A percentile compares a stretch with the other conserved stretches of the same genome.
These are phyloP conservation scores for Microctenopoma lineatum DNA, from an alignment of 2,797 vertebrate genomes.

Conservation along the genomic window DNA sequence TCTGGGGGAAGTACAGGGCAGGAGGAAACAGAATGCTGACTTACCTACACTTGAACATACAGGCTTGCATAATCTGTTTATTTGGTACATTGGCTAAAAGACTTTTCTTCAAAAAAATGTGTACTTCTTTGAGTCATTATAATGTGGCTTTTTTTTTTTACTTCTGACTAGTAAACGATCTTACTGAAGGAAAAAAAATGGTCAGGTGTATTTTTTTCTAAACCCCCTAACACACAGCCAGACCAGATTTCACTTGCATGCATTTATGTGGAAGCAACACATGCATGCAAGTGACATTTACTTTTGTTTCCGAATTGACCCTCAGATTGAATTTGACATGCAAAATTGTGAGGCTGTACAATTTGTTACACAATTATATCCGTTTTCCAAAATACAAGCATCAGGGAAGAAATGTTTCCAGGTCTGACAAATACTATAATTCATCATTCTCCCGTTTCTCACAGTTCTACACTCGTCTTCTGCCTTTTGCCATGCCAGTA, in stretches of 20 bases:
- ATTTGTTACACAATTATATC: neutral
- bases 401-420: neutral
- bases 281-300: neutral
- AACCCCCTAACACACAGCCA: slow-evolving; percentile 6
- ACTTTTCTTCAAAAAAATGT: neutral
- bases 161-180: neutral
- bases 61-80: neutral
- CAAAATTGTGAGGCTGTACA: fast-evolving
- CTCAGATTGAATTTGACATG: neutral
- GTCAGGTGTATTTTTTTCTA: neutral
- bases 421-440: neutral
- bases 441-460: neutral
- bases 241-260: slow-evolving; percentile 6
- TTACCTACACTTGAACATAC: slow-evolving; percentile 20
- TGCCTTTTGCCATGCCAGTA: neutral
- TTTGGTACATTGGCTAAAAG: neutral
- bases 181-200: neutral
- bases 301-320: neutral
- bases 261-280: neutral
- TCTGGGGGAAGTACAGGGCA: slow-evolving; percentile 79
- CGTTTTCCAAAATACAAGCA: neutral
- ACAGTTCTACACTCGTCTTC: neutral
- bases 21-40: slow-evolving; percentile 50
- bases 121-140: neutral
- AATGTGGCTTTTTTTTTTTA: slow-evolving; percentile 10